Evolutionary conservation across 2,113 vertebrate genomes (phyloP), one percentile per base, ranked within the genome.

Genomic region (Nerophis ophidion): DNA sequence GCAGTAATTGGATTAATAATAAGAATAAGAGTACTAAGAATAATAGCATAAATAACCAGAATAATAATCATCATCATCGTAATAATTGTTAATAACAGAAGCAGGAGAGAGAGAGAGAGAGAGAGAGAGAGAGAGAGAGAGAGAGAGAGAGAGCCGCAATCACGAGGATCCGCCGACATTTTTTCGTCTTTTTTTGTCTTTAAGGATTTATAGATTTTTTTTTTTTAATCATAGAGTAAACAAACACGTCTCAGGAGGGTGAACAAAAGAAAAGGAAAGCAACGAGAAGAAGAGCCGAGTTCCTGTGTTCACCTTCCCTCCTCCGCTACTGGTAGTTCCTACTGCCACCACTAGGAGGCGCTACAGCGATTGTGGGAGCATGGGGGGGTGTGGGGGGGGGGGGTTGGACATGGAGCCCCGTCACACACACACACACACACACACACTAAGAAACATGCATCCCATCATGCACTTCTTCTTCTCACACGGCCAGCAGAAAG

Each of bases 281-380:
- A 88, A 90, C 87, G 87, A 90, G 84, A 91, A 89, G 84, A 91
- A 56, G 58, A 60, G 90, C 90, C 90, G 81, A 85, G 83, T 89
- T 90, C 88, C 89, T 90, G 87, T 93, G 92, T 93, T 93, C 86
- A 88, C 92, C 92, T 93, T 93, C 94, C 93, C 92, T 93, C 95
- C 92, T 92, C 93, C 93, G 95, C 92, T 94, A 94, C 94, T 92
- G 93, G 93, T 87, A 88, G 84, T 87, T 90, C 88, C 88, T 87
- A 89, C 83, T 89, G 89, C 88, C 89, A 89, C 88, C 85, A 56
- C 93, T 89, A 85, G 89, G 89, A 88, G 89, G 88, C 86, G 88
- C 92, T 92, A 93, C 93, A 90, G 92, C 89, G 88, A 56, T 42
- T 86, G 84, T 84, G 81, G 77, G 84, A 88, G 88, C 87, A 86